These are phyloP conservation scores for Manis javanica DNA, from an alignment of 2,797 vertebrate species.

Conservation along the genomic window DNA sequence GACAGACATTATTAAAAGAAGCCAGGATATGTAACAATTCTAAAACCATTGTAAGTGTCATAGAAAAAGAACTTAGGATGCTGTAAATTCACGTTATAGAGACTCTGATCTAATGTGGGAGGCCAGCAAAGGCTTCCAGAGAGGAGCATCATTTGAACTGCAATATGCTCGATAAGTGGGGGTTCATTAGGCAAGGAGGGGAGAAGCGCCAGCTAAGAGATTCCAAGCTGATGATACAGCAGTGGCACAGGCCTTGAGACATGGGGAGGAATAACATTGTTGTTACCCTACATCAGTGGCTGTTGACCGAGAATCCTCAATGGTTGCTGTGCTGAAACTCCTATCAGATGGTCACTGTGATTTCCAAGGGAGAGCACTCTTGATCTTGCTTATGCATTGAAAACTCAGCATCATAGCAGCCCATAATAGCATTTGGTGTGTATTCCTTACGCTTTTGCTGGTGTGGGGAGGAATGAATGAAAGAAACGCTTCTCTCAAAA, in stretches of 20 bases:
- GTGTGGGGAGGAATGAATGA: neutral
- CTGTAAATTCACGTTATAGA: neutral
- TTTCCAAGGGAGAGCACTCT: neutral
- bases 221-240: neutral
- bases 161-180: neutral
- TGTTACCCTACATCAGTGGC: neutral
- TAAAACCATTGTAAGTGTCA: neutral
- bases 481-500: neutral
- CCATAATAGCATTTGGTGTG: neutral
- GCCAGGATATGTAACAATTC: neutral
- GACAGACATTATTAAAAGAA: neutral
- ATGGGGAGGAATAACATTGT: neutral
- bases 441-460: neutral
- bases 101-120: neutral
- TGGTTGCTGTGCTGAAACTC: neutral
- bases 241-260: neutral
- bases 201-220: neutral
- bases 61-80: neutral
- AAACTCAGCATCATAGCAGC: neutral
- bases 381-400: neutral
- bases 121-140: no score
- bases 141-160: neutral
- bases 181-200: neutral
- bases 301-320: neutral
- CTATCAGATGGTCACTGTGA: neutral